These are phyloP conservation scores for Clitarchus hookeri DNA, from an alignment of 2,888 invertebrate genomes.

Conservation along the genomic window DNA sequence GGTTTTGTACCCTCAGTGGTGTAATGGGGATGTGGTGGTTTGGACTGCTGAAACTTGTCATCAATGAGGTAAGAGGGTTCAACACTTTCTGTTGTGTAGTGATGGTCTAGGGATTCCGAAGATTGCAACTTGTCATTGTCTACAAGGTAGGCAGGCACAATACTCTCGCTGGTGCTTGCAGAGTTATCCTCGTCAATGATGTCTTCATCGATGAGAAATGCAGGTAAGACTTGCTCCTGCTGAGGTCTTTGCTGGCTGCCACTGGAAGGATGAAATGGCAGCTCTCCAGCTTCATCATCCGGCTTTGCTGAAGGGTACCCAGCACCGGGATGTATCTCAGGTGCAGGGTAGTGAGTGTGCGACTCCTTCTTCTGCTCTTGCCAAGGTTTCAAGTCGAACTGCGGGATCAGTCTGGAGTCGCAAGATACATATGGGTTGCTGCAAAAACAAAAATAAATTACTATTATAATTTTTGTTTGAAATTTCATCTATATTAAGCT, in stretches of 20 bases:
- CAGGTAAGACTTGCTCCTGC: slow-evolving; percentile 11
- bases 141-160: background rate
- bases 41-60: slow-evolving; percentile 15
- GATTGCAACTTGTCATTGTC: background rate
- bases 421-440: slow-evolving; percentile 52
- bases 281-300: slow-evolving; percentile 10
- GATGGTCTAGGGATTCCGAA: slow-evolving; percentile 17
- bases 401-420: slow-evolving; percentile 57
- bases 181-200: slow-evolving; percentile 10
- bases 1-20: slow-evolving; percentile 20
- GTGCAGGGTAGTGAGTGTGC: background rate
- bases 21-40: background rate
- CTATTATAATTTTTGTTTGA: background rate
- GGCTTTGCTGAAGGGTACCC: background rate
- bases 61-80: slow-evolving; percentile 26
- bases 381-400: slow-evolving; percentile 68
- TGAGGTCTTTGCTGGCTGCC: slow-evolving; percentile 26
- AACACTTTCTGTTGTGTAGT: slow-evolving; percentile 17
- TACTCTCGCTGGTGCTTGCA: background rate
- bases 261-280: background rate
- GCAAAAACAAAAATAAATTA: background rate
- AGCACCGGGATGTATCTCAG: background rate
- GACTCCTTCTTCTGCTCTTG: slow-evolving; percentile 52
- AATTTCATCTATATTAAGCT: too few relatives aligned
- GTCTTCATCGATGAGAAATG: slow-evolving; percentile 15